A percentile compares a stretch with the other conserved stretches of the same genome.
Evolutionary conservation across 2,797 vertebrate genomes (phyloP).

Genomic region (Enteromius afrohamiltoni): DNA sequence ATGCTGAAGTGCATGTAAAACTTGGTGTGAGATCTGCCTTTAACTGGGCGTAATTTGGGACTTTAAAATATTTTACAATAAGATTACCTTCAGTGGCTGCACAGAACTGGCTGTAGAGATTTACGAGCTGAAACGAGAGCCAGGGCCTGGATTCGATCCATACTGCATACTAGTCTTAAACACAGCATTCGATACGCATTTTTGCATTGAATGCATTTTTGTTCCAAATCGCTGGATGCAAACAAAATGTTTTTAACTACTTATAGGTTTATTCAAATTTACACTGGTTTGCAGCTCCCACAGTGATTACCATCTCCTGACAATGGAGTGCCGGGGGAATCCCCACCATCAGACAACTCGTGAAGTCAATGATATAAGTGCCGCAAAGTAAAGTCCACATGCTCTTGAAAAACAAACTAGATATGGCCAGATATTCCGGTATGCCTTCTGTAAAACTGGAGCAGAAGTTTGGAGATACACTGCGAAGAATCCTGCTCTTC

Average conservation of each 20-base stretch:
- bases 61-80: slow-evolving; percentile 75
- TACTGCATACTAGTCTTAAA: slow-evolving; percentile 1
- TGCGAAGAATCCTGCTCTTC: neutral
- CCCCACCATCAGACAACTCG: neutral
- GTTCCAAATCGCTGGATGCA: neutral
- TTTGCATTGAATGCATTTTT: neutral
- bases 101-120: slow-evolving; percentile 68
- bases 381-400: neutral
- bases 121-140: slow-evolving; percentile 68
- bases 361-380: slow-evolving; percentile 8
- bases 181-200: neutral
- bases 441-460: neutral
- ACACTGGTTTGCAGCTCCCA: neutral
- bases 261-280: neutral
- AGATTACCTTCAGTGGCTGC: slow-evolving; percentile 68
- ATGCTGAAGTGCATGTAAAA: slow-evolving; percentile 65
- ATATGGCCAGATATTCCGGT: neutral
- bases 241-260: neutral
- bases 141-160: slow-evolving; percentile 67
- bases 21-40: slow-evolving; percentile 53
- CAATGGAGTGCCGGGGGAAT: neutral
- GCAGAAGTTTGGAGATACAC: neutral
- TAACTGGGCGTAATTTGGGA: slow-evolving; percentile 62
- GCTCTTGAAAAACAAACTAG: slow-evolving; percentile 3
- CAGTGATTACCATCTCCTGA: slow-evolving; percentile 11